Base-by-base conservation (phyloP, 2,888 invertebrate genomes). In the Reticulitermes lucifugus region DNA sequence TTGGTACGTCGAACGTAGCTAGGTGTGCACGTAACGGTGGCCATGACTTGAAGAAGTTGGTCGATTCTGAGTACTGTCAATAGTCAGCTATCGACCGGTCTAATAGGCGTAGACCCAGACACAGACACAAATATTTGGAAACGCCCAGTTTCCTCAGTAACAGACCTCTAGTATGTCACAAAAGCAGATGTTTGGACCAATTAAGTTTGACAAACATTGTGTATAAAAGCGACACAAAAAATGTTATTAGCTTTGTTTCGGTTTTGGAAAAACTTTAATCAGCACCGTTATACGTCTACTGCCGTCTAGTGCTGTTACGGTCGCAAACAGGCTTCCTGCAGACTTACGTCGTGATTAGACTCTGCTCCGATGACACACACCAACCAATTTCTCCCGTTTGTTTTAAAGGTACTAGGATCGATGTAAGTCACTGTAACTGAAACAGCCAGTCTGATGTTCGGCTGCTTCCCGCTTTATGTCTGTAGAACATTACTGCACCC, bases 161-260 rank as follows among this genome's bases (percentile, higher is more conserved):
- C 77, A 46, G 41, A 2, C 73, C 21, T 18, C 35, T 35, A 35
- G 41, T 21, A 46, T 43, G 77, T 22, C 77, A 77, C 77, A 77
- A 77, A 77, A 77, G 77, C 77, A 77, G 77, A 77, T 77, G 77
- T 51, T 43, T 77, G 77, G 77, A 51, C 77, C 77, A 77, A 77
- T 77, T 77, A 77, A 51, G 51, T 77, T 77, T 77, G 77, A 77
- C 77, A 77, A 77, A 77, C 77, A 77, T 51, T 77, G 51, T 77
- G 77, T 77, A 46, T 51, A 46, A 77, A 77, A 77, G 46, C 77
- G 77, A 77, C 77, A 43, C 77, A 77, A 77, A 77, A 46, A 77
- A 77, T 77, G 25, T 77, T 77, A 77, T 77, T 77, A 77, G 77
- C 77, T 77, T 77, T 77, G 77, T 77, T 77, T 77, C 46, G 51